Evolutionary conservation across 1,140 invertebrate genomes (phyloP).

Genomic region (Mamestra configurata): DNA sequence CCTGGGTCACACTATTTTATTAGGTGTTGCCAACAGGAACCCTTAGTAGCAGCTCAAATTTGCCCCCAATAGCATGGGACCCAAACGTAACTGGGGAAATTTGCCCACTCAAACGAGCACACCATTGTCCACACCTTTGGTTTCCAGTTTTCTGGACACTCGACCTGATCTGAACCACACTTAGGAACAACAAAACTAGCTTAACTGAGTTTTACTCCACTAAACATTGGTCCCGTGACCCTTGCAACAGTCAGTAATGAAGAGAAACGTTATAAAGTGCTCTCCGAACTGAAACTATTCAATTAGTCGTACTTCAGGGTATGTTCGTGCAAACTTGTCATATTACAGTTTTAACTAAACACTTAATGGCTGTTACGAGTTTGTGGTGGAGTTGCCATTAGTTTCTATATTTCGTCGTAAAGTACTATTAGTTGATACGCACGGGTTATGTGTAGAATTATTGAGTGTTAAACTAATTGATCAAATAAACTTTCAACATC

Average conservation of each 20-base stretch:
- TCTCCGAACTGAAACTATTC: constrained; percentile 16
- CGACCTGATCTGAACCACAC: not conserved
- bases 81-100: too few species aligned
- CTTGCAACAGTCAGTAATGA: not conserved
- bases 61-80: too few species aligned
- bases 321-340: constrained; percentile 6
- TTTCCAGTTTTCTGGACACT: too few species aligned
- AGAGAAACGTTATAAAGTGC: not conserved
- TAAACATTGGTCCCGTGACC: not conserved
- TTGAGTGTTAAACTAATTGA: too few species aligned
- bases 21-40: too few species aligned
- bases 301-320: constrained; percentile 7
- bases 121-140: too few species aligned
- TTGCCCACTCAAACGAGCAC: too few species aligned
- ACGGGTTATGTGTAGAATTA: too few species aligned
- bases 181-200: not conserved
- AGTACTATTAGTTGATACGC: not conserved
- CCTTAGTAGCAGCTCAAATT: too few species aligned
- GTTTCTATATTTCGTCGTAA: not conserved
- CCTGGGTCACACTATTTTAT: too few species aligned
- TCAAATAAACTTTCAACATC: too few species aligned
- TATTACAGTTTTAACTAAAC: constrained; percentile 3
- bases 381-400: not conserved
- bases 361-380: constrained; percentile 14
- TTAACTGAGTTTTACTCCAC: not conserved